These are phyloP conservation scores for Hemiprocne comata DNA, from an alignment of 2,113 vertebrate genomes.

Conservation along the genomic window DNA sequence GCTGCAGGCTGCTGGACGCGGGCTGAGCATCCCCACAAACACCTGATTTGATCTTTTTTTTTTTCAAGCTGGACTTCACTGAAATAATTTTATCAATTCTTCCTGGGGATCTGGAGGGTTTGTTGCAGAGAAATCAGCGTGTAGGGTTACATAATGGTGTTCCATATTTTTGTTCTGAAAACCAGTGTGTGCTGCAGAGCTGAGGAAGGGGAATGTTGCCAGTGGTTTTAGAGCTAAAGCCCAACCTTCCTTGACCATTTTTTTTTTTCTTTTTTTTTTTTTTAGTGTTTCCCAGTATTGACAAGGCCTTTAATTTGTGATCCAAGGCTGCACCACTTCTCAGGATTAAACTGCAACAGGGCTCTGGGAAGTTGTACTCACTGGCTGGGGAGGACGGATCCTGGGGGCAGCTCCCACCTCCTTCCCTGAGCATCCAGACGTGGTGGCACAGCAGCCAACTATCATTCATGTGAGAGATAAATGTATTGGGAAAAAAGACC, in stretches of 20 bases:
- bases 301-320: slow-evolving; percentile 15
- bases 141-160: not conserved
- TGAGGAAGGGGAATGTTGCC: not conserved
- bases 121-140: not conserved
- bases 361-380: not conserved
- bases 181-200: fast-evolving
- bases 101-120: not conserved
- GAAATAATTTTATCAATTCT: not conserved
- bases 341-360: not conserved
- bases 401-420: not conserved
- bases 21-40: not conserved
- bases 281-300: not conserved
- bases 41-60: not conserved
- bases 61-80: not conserved
- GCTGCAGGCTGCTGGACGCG: not conserved
- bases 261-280: not conserved
- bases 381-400: not conserved
- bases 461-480: fast-evolving
- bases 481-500: not conserved
- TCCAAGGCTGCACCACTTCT: not conserved
- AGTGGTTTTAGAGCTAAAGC: not conserved
- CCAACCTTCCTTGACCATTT: not conserved
- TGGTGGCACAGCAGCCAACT: not conserved
- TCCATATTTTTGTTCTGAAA: not conserved
- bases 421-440: not conserved